Base-by-base conservation (phyloP, 1,140 invertebrate species). In the Nebria ingens region DNA sequence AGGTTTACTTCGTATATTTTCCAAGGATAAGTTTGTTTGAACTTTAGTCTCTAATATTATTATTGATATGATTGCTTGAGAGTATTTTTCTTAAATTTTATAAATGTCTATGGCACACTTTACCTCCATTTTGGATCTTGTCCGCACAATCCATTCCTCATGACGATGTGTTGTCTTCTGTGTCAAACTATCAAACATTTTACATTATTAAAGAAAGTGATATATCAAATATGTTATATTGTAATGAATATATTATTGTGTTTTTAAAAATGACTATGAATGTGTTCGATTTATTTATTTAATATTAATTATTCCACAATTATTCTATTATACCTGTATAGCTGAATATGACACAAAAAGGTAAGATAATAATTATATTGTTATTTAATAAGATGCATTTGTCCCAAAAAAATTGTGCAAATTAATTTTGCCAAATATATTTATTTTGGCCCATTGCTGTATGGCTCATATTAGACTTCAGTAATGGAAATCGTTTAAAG, bases 191-290 rank as follows among this genome's bases (percentile, higher is more conserved):
- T 45, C 17, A 17, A 29, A 45, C 40, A 45, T 45, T 45, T 45
- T 45, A 45, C 40, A 45, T 45, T 45, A 45, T 45, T 12, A 17
- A 4, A 45, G 17, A 45, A 45, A 45, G 15, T 45, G 40, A 11
- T 45, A 45, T 45, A 45, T 45, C 40, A 17, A 45, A 34, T 45
- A 45, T 45, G 40, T 45, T 45, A 45, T 45, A 45, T 45, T 45
- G 15, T 11, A 45, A 45, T 45, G 15, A 45, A 45, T 45, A 45
- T 45, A 45, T 45, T 45, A 45, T 6, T 45, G 40, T 45, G 6
- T 45, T 45, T 45, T 11, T 45, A 12, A 45, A 11, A 45, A 11
- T 45, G 17, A 45, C 17, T 45, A 11, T 45, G 3, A 12, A 45
- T 45, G 40, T 45, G 15, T 45, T 11, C 15, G 17, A 6, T 29